Evolutionary conservation across 2,888 invertebrate genomes (phyloP), one percentile per base, ranked within the genome.

Genomic region (Caenorhabditis becei): DNA sequence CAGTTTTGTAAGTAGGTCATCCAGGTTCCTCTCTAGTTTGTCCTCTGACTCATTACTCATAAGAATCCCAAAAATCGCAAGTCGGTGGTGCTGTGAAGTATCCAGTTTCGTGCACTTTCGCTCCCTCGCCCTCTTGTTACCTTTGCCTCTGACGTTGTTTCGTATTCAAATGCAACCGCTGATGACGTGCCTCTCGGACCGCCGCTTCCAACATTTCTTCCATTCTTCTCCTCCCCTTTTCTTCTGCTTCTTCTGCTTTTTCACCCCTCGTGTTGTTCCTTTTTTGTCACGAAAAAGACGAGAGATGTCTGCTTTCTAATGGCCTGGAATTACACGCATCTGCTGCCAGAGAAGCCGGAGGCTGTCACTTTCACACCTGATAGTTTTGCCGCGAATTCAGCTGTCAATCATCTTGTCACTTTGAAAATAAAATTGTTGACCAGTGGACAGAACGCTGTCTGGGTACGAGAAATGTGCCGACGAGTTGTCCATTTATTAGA

Each of bases 101-200:
- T 41, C 41, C 41, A 14, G 41, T 41, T 41, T 14, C 16, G 8
- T 23, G 18, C 28, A 16, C 26, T 51, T 41, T 18, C 26, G 24
- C 54, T 28, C 7, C 20, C 54, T 24, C 56, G n/a, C 11, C 18
- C 44, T 41, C 28, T 49, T 20, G 32, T 72, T 72, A 14, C 23
- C 61, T 44, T 56, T 74, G 24, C 2, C 14, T 16, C 58, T 58
- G 58, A 59, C 65, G 56, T 74, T 65, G 49, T 65, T 63, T 20
- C 20, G 37, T 74, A 63, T 65, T 74, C 65, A 65, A 65, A 74
- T 63, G 32, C 62, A 23, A 56, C 53, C 53, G 28, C 37, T 58
- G 44, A 32, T 63, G 74, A 65, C 74, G 65, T 74, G 54, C 58
- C n/a, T 20, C 41, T 53, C 28, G 24, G 7, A 2, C 51, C 24